Evolutionary conservation across 2,113 vertebrate species (phyloP).

Genomic region (Dicentrarchus labrax): DNA sequence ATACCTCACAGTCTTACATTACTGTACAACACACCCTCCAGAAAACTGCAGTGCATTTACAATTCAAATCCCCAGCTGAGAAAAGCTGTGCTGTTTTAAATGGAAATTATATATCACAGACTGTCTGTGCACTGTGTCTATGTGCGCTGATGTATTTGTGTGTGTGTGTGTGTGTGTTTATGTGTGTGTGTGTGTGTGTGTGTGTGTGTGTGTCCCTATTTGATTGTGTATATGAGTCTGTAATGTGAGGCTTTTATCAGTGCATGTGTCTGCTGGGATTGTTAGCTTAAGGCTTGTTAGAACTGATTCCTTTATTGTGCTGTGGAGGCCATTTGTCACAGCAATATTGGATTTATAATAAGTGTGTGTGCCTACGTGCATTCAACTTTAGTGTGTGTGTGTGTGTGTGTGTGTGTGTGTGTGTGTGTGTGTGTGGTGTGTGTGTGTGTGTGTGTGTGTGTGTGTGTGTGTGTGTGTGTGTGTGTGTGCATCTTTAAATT

Average conservation of each 20-base stretch:
- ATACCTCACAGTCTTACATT: constrained; percentile 6
- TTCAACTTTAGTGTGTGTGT: neutral
- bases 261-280: constrained; percentile 43
- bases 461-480: neutral
- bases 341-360: constrained; percentile 71
- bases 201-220: neutral
- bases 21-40: constrained; percentile 12
- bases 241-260: constrained; percentile 43
- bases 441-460: constrained; percentile 52
- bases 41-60: constrained; percentile 50
- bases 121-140: neutral
- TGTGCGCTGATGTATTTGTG: neutral
- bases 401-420: neutral
- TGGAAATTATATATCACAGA: constrained; percentile 57
- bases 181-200: neutral
- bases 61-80: constrained; percentile 63
- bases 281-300: constrained; percentile 65
- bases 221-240: constrained; percentile 17
- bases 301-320: constrained; percentile 61
- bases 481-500: constrained; percentile 17
- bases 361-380: constrained; percentile 32
- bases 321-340: constrained; percentile 71
- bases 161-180: neutral
- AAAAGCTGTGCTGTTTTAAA: constrained; percentile 55
- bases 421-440: constrained; percentile 5